Evolutionary conservation across 2,113 vertebrate species (phyloP).

Genomic region (Empidonax alnorum): DNA sequence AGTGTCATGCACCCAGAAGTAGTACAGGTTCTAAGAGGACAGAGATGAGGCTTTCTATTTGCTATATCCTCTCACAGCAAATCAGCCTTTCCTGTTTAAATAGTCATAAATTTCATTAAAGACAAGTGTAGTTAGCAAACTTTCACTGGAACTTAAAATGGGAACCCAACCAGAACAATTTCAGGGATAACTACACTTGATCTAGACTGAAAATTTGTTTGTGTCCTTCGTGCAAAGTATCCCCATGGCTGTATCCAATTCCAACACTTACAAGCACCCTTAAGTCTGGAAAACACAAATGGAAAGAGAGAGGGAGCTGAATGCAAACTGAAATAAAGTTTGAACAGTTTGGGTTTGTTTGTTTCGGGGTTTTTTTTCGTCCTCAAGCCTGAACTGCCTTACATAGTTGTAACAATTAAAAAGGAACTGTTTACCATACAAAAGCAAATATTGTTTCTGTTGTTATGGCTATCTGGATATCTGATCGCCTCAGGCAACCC

Average conservation of each 20-base stretch:
- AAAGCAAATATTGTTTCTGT: constrained; percentile 55
- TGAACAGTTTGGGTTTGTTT: background rate
- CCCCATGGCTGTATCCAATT: background rate
- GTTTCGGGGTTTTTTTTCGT: too few relatives aligned
- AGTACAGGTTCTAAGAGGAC: background rate
- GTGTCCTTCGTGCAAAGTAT: background rate
- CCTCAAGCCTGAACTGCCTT: background rate
- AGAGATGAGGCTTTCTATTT: background rate
- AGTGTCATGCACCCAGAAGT: background rate
- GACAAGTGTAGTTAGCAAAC: background rate
- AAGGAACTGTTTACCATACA: constrained; percentile 6
- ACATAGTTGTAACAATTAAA: background rate
- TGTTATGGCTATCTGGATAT: constrained; percentile 25
- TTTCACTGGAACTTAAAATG: background rate
- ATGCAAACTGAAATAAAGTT: background rate
- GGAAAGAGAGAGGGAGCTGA: background rate
- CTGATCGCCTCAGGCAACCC: constrained; percentile 9
- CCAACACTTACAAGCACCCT: background rate
- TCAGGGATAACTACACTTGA: background rate
- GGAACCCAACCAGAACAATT: background rate
- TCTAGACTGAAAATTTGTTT: background rate
- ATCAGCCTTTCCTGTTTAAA: background rate
- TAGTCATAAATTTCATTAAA: background rate
- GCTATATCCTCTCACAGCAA: background rate
- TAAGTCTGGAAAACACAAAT: background rate